Percentiles rank a stretch among this genome's conserved stretches.
Conservation (phyloP, 2,113 vertebrate species). For the Arenaria interpres region DNA sequence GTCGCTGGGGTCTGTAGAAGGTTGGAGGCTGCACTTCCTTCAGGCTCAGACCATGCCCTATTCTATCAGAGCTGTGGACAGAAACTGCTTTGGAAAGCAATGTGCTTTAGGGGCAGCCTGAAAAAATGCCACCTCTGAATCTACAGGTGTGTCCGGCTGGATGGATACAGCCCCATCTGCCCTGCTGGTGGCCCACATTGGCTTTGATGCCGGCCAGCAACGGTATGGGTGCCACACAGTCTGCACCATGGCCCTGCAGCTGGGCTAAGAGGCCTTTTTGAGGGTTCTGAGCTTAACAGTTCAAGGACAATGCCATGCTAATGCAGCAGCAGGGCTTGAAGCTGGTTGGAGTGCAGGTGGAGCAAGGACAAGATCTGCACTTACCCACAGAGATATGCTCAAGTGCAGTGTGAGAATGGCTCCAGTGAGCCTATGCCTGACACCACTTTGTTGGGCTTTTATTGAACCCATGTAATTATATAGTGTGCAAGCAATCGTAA, state of each 20-base stretch:
- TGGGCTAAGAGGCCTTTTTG: not conserved
- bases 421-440: not conserved
- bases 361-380: not conserved
- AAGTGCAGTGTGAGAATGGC: not conserved
- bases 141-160: not conserved
- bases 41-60: not conserved
- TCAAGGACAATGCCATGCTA: not conserved
- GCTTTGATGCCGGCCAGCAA: not conserved
- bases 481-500: not conserved
- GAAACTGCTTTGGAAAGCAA: not conserved
- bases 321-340: not conserved
- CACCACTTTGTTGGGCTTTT: not conserved
- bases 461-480: not conserved
- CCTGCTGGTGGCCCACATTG: not conserved
- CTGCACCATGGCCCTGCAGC: not conserved
- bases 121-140: not conserved
- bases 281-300: not conserved
- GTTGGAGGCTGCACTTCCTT: not conserved
- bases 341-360: not conserved
- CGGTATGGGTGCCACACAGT: fast-evolving
- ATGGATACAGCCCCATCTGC: not conserved
- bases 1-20: not conserved
- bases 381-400: not conserved
- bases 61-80: not conserved
- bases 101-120: not conserved